Evolutionary conservation across 2,797 vertebrate genomes (phyloP).

Genomic region (Xenops minutus): DNA sequence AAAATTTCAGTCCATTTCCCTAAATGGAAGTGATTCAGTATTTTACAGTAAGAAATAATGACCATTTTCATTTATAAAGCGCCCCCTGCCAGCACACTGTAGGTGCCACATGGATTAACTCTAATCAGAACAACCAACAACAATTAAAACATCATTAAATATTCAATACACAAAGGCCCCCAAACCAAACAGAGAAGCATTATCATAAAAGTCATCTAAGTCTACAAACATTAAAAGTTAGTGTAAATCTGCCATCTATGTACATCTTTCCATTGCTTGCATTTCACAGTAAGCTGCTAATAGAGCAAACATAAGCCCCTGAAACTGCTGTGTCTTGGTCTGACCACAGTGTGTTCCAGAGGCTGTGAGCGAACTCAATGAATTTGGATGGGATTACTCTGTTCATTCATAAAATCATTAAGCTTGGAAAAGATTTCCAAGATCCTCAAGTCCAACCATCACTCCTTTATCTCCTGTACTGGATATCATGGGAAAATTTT

Average conservation of each 20-base stretch:
- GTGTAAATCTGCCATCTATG: constrained; percentile 18
- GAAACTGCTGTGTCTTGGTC: background rate
- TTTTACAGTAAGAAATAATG: constrained; percentile 45
- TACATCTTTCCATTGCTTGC: background rate
- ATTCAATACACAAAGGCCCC: constrained; percentile 3
- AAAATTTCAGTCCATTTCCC: constrained; percentile 45
- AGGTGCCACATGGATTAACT: constrained; percentile 38
- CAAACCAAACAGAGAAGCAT: constrained; percentile 25
- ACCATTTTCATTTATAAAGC: constrained; percentile 31
- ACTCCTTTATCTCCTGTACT: background rate
- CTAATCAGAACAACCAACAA: constrained; percentile 41
- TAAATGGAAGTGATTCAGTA: background rate
- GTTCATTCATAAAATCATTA: background rate
- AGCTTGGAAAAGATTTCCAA: background rate
- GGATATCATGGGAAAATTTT: background rate
- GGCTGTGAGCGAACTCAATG: background rate
- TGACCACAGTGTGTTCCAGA: background rate
- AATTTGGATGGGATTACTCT: background rate
- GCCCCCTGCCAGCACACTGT: constrained; percentile 23
- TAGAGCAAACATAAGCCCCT: background rate
- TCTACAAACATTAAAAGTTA: constrained; percentile 53
- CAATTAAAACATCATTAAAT: constrained; percentile 56
- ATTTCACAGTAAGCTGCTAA: constrained; percentile 1
- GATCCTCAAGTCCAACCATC: background rate
- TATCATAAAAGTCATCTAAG: constrained; percentile 44